phyloP scores from a whole-genome alignment of 2,888 invertebrate species.

The Drosophila borborema region DNA sequence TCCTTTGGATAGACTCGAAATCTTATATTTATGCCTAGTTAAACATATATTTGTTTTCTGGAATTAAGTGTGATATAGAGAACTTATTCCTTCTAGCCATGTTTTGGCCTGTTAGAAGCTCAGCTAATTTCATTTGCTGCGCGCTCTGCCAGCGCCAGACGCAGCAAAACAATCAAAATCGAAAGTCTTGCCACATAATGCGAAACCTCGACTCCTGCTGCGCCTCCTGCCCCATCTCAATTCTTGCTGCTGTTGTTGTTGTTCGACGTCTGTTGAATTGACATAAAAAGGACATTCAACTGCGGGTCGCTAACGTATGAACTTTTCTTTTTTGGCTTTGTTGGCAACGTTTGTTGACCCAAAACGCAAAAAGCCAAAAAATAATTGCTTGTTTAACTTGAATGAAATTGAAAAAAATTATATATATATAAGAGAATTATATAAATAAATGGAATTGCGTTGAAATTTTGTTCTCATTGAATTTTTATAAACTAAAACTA shows the following conservation, averaged over 20 bases:
- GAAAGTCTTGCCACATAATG: slow-evolving; percentile 51
- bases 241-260: background rate
- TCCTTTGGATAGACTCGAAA: background rate
- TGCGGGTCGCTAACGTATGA: slow-evolving; percentile 46
- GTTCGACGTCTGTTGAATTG: slow-evolving; percentile 50
- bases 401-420: background rate
- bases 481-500: background rate
- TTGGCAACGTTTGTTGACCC: slow-evolving; percentile 2
- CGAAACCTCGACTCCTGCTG: slow-evolving; percentile 8
- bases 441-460: background rate
- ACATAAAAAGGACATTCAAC: slow-evolving; percentile 72
- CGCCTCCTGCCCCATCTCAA: background rate
- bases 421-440: background rate
- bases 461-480: slow-evolving; percentile 2
- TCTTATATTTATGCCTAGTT: background rate
- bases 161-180: slow-evolving; percentile 32
- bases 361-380: background rate
- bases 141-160: slow-evolving; percentile 1
- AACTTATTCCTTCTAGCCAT: background rate
- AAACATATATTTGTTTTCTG: no score
- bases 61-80: background rate
- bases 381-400: background rate
- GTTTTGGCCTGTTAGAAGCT: slow-evolving; percentile 23
- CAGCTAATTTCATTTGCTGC: background rate
- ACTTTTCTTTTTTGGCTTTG: slow-evolving; percentile 25